Evolutionary conservation across 1,140 invertebrate genomes (phyloP).

Genomic region (Goniozus legneri): DNA sequence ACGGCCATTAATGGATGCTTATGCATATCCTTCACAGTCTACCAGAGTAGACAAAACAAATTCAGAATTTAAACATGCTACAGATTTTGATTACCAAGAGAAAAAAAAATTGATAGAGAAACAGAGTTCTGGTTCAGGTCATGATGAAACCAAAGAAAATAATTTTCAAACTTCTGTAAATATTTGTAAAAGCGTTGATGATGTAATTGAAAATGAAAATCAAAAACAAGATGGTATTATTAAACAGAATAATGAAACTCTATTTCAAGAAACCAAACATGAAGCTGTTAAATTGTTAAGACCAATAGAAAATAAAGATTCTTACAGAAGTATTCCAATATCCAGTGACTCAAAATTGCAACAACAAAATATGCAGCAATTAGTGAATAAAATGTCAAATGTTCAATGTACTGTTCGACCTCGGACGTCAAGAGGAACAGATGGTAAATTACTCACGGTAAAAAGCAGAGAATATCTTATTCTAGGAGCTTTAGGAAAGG

Average conservation of each 20-base stretch:
- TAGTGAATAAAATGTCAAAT: constrained; percentile 6
- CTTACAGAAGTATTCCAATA: background rate
- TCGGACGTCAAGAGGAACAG: constrained; percentile 12
- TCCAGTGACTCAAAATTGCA: background rate
- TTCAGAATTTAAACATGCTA: background rate
- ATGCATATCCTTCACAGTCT: constrained; percentile 8
- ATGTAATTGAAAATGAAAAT: background rate
- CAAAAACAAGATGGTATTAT: constrained; percentile 4
- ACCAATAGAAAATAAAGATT: background rate
- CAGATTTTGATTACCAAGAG: background rate
- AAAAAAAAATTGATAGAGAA: background rate
- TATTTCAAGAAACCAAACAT: constrained; percentile 1
- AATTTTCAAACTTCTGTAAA: background rate
- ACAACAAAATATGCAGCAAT: constrained; percentile 1
- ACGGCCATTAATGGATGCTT: constrained; percentile 35
- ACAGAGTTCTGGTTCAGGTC: background rate
- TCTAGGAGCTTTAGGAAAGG: constrained; percentile 54
- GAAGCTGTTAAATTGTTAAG: background rate
- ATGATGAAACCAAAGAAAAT: background rate
- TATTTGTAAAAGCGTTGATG: too few relatives aligned
- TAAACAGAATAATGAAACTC: background rate
- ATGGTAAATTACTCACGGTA: constrained; percentile 28
- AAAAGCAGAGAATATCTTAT: constrained; percentile 43
- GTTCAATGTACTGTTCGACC: constrained; percentile 23
- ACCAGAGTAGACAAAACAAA: constrained; percentile 13